Conservation (phyloP, 2,113 vertebrate genomes). For the Willisornis vidua region DNA sequence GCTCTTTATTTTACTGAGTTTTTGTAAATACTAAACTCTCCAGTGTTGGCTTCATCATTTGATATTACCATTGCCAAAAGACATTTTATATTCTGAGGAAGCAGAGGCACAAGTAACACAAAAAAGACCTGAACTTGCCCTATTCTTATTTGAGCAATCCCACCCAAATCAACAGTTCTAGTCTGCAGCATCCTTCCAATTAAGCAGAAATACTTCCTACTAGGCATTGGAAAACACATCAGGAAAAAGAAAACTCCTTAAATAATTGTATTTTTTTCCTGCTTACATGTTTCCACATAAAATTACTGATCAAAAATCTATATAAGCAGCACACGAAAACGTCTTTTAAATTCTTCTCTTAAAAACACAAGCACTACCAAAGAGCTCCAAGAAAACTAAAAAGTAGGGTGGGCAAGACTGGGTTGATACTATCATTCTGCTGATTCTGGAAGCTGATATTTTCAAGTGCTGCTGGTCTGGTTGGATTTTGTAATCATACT, state of each 20-base stretch:
- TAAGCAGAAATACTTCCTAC: not conserved
- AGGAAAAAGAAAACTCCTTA: not conserved
- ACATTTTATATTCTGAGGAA: not conserved
- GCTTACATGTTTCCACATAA: not conserved
- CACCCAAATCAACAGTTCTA: not conserved
- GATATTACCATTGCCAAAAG: not conserved
- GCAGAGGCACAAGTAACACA: not conserved
- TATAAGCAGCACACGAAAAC: not conserved
- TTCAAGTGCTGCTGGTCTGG: not conserved
- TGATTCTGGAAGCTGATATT: not conserved
- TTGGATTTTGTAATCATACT: slow-evolving; percentile 43
- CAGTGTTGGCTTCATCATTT: not conserved
- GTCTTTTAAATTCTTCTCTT: not conserved
- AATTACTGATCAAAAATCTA: not conserved
- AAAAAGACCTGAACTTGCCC: not conserved
- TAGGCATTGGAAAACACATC: not conserved
- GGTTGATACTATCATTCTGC: not conserved
- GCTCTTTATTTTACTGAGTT: slow-evolving; percentile 42
- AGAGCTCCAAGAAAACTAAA: not conserved
- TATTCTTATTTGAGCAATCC: not conserved
- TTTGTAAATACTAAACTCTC: slow-evolving; percentile 53
- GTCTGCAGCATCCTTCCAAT: not conserved
- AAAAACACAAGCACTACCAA: slow-evolving; percentile 3
- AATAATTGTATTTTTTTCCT: not conserved
- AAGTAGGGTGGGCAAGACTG: not conserved